These are phyloP conservation scores for Ophion ventricosus DNA, from an alignment of 2,888 invertebrate genomes.

Conservation along the genomic window DNA sequence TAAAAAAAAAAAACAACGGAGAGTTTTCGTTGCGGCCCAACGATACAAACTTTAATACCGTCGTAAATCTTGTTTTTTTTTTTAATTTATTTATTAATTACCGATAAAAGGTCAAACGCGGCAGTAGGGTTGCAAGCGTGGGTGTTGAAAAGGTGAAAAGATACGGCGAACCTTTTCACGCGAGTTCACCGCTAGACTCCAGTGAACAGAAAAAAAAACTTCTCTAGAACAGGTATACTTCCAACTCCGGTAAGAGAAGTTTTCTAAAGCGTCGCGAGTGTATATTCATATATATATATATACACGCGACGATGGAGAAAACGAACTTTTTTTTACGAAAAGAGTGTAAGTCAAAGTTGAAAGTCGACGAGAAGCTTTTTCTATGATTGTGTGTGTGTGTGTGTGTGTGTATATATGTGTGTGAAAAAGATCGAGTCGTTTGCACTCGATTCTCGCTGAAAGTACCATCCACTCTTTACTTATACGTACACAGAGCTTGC, in stretches of 20 bases:
- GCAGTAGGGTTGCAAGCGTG: slow-evolving; percentile 5
- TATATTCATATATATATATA: slow-evolving; percentile 1
- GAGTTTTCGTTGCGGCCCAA: no score
- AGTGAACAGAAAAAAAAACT: slow-evolving; percentile 28
- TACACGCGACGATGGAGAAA: slow-evolving; percentile 28
- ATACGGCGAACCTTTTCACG: slow-evolving; percentile 45
- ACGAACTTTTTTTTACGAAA: slow-evolving; percentile 59
- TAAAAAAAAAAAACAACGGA: no score
- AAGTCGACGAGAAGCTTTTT: slow-evolving; percentile 38
- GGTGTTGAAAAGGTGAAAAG: slow-evolving; percentile 41
- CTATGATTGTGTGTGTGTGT: slow-evolving; percentile 2
- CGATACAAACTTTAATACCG: no score
- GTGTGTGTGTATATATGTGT: slow-evolving; percentile 14
- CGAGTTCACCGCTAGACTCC: slow-evolving; percentile 37
- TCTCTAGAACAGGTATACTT: slow-evolving; percentile 33
- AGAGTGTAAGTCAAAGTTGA: slow-evolving; percentile 64
- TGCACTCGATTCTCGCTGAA: slow-evolving; percentile 52
- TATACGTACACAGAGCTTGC: slow-evolving; percentile 11
- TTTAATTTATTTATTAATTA: neutral
- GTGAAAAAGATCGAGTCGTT: slow-evolving; percentile 54
- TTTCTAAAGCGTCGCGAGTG: slow-evolving; percentile 30
- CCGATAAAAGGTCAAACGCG: slow-evolving; percentile 17
- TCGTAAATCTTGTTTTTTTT: no score
- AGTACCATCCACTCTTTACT: slow-evolving; percentile 41
- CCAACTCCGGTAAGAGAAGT: slow-evolving; percentile 34